Evolutionary conservation across 2,888 invertebrate genomes (phyloP).

Genomic region (Limnephilus lunatus): DNA sequence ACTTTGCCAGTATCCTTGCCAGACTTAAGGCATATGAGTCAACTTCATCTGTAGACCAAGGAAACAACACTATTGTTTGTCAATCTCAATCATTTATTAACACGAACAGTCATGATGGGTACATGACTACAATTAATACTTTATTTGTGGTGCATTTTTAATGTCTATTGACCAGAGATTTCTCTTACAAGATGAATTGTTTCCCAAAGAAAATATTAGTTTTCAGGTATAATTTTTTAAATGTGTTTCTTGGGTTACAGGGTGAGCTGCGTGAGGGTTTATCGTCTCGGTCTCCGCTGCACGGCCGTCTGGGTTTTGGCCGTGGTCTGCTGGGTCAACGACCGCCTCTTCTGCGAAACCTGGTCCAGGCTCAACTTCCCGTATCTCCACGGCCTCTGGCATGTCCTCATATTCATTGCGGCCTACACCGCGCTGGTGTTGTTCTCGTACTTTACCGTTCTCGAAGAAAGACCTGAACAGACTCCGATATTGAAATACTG

Average conservation of each 20-base stretch:
- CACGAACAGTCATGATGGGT: no score
- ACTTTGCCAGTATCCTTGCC: no score
- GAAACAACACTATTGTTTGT: no score
- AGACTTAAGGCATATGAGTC: no score
- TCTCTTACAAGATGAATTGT: not conserved
- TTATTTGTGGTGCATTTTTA: no score
- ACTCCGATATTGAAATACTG: constrained; percentile 85
- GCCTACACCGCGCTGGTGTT: constrained; percentile 87
- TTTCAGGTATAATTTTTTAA: not conserved
- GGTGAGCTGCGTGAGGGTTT: constrained; percentile 81
- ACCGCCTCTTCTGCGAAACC: constrained; percentile 87
- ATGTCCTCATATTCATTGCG: constrained; percentile 87
- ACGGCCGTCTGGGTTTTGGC: constrained; percentile 83
- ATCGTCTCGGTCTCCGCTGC: constrained; percentile 84
- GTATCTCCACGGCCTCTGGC: constrained; percentile 91
- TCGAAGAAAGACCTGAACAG: constrained; percentile 84
- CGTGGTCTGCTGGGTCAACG: constrained; percentile 87
- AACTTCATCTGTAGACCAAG: no score
- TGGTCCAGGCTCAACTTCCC: constrained; percentile 89
- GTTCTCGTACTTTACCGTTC: constrained; percentile 87
- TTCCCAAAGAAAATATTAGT: not conserved
- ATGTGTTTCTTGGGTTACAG: constrained; percentile 70
- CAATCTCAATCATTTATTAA: no score
- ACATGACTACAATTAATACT: no score
- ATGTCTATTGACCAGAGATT: not conserved